Percentiles rank a stretch among this genome's conserved stretches.
These are phyloP conservation scores for Apeira syringaria DNA, from an alignment of 2,888 invertebrate genomes.

Conservation along the genomic window DNA sequence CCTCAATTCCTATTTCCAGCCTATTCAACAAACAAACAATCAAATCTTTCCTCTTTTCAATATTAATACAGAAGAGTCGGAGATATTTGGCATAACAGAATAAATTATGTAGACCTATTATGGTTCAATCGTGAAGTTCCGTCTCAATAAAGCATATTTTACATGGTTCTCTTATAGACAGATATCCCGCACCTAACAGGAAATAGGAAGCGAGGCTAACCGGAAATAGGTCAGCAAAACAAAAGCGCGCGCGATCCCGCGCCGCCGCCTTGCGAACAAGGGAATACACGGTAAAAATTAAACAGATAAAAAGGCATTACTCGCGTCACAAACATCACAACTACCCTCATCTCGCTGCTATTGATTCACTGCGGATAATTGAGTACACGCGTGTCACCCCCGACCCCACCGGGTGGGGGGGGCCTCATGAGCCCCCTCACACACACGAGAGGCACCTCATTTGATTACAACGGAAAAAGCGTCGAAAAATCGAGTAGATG, in stretches of 20 bases:
- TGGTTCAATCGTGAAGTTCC: too few relatives aligned
- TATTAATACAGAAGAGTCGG: too few relatives aligned
- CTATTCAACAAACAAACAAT: too few relatives aligned
- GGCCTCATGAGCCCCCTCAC: slow-evolving; percentile 34
- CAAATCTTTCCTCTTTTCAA: too few relatives aligned
- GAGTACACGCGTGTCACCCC: slow-evolving; percentile 80
- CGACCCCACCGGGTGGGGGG: slow-evolving; percentile 28
- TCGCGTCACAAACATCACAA: slow-evolving; percentile 67
- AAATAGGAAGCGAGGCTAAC: slow-evolving; percentile 25
- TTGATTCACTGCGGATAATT: slow-evolving; percentile 84
- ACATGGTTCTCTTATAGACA: too few relatives aligned
- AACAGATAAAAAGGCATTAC: slow-evolving; percentile 68
- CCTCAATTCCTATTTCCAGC: too few relatives aligned
- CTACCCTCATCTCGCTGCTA: slow-evolving; percentile 82
- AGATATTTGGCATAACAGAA: too few relatives aligned
- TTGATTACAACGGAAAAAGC: slow-evolving; percentile 84
- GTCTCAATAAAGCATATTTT: too few relatives aligned
- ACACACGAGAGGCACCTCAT: slow-evolving; percentile 78
- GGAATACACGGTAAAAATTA: slow-evolving; percentile 48
- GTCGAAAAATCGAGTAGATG: slow-evolving; percentile 81
- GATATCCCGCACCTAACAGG: slow-evolving; percentile 1
- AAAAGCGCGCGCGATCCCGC: slow-evolving; percentile 4
- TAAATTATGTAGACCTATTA: too few relatives aligned
- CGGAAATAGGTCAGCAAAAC: slow-evolving; percentile 39
- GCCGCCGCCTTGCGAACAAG: slow-evolving; percentile 8